Evolutionary conservation across 2,113 vertebrate species (phyloP).

Genomic region (Trichomycterus rosablanca): DNA sequence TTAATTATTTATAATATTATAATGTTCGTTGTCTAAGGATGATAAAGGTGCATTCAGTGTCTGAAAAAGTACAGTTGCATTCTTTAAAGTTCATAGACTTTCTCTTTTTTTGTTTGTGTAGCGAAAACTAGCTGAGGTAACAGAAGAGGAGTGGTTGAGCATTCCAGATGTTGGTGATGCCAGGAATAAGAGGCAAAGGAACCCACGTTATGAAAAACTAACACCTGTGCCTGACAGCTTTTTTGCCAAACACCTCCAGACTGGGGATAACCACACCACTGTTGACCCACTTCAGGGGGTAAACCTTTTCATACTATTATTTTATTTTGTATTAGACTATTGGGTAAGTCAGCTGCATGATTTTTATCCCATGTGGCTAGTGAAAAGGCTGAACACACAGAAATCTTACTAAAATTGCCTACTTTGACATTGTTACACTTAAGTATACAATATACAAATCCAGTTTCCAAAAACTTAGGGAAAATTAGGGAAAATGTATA

Average conservation of each 20-base stretch:
- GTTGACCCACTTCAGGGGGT: conserved; percentile 93
- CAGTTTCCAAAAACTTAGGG: neutral
- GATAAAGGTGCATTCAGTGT: too few relatives aligned
- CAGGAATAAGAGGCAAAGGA: conserved; percentile 94
- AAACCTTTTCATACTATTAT: too few relatives aligned
- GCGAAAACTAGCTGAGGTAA: conserved; percentile 91
- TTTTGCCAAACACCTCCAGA: conserved; percentile 93
- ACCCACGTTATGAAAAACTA: conserved; percentile 92
- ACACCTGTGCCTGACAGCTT: conserved; percentile 97
- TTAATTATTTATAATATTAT: too few relatives aligned
- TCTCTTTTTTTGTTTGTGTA: conserved; percentile 50
- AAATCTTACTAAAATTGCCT: too few relatives aligned
- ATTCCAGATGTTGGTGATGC: conserved; percentile 97
- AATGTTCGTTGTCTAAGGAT: too few relatives aligned
- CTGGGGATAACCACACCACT: conserved; percentile 83
- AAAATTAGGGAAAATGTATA: too few relatives aligned
- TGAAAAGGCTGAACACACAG: too few relatives aligned
- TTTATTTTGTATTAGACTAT: neutral
- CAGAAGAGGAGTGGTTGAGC: conserved; percentile 96
- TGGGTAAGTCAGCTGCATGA: neutral
- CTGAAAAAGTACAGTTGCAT: too few relatives aligned
- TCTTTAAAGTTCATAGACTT: too few relatives aligned
- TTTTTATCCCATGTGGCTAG: too few relatives aligned
- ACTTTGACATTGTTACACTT: too few relatives aligned
- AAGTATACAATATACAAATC: too few relatives aligned